Evolutionary conservation across 2,113 vertebrate genomes (phyloP), one percentile per base, ranked within the genome.

Genomic region (Misgurnus mizolepis): DNA sequence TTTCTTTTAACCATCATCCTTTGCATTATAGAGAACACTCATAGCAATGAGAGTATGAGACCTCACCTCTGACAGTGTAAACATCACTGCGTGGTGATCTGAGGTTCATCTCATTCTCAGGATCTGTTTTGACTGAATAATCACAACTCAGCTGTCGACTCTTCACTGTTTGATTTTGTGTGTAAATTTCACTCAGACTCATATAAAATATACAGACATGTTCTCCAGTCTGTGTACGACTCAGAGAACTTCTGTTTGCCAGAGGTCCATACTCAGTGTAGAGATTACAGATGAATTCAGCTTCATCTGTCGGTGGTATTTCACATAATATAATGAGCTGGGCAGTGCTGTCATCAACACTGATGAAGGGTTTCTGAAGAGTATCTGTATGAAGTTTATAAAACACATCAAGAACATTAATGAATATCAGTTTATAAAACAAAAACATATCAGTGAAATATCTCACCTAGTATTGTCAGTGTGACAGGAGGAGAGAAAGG

Each of bases 31-130:
- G 1, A 34, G 27, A 34, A 34, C 27, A 34, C 27, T 34, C 27
- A 34, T 34, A 34, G 27, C 27, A 34, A 34, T 34, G 27, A 22
- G 22, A 22, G 22, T 22, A 22, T 22, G 22, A 34, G 27, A 34
- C 27, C 77, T 86, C 34, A 82, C 80, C 61, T 62, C 5, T 39
- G 27, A 79, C 1, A 3, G 1, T 67, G 58, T 6, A 11, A 56
- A 10, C 50, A 7, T 84, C 62, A 84, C 85, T 84, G 17, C 17
- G 70, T 45, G 65, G 78, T 67, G 81, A 85, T 41, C 1, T 50
- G 49, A 43, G 17, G 3, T 34, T 34, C 27, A 34, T 34, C 27
- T 34, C 27, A 34, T 34, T 34, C 18, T 15, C 43, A 40, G 56
- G 60, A 6, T 83, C 18, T 61, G 76, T 70, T 10, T 39, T 58